Conservation (phyloP, 1,140 invertebrate species). For the Ostrea edulis region DNA sequence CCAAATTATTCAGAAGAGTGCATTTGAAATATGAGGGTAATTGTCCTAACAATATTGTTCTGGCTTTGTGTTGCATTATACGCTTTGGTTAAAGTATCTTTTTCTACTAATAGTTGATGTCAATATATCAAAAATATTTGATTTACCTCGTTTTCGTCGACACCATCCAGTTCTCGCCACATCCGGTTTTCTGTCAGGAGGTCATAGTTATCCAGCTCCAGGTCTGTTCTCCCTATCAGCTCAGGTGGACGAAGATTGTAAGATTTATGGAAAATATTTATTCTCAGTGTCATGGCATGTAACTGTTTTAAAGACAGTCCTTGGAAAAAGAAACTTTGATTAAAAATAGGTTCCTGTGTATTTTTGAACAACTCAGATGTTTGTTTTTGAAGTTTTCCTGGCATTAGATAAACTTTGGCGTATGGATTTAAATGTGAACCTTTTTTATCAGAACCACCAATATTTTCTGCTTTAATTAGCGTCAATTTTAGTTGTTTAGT, state of each 20-base stretch:
- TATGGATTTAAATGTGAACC: conserved; percentile 68
- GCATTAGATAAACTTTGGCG: conserved; percentile 72
- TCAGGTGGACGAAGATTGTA: conserved; percentile 71
- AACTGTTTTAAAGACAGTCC: conserved; percentile 69
- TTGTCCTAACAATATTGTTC: no score
- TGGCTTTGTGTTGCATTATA: no score
- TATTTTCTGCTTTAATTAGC: conserved; percentile 72
- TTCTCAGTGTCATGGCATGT: conserved; percentile 67
- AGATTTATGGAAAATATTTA: conserved; percentile 72
- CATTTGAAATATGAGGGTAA: no score
- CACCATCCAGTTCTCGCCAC: conserved; percentile 75
- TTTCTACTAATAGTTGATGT: no score
- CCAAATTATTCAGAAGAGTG: no score
- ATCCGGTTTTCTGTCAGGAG: conserved; percentile 74
- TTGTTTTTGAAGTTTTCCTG: conserved; percentile 76
- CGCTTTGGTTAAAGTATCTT: no score
- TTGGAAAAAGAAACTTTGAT: conserved; percentile 74
- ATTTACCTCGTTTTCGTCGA: conserved; percentile 70
- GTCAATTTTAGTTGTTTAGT: conserved; percentile 71
- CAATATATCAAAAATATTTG: no score
- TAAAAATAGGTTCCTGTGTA: conserved; percentile 72
- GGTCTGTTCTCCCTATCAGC: conserved; percentile 72
- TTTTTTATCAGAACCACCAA: conserved; percentile 66
- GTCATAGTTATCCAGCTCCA: conserved; percentile 73
- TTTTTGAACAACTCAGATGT: conserved; percentile 68